Base-by-base conservation (phyloP, 2,113 vertebrate genomes). In the Boulengeromyrus knoepffleri region DNA sequence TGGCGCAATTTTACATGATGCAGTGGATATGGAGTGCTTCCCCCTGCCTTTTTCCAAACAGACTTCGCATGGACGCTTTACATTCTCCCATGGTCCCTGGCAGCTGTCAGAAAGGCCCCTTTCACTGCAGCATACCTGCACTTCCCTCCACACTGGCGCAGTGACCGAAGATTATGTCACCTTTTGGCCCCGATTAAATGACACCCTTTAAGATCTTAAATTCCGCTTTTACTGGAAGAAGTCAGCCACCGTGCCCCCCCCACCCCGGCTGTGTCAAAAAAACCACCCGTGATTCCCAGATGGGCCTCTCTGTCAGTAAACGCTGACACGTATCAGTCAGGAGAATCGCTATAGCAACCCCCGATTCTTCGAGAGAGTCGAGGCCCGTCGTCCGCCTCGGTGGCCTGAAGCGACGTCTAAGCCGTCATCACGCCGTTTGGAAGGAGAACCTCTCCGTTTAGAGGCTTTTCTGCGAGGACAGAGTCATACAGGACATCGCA, bases 21-120 rank as follows among this genome's bases (percentile, higher is more conserved):
- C 91, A 93, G 92, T 92, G 92, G 86, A 87, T 84, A 56, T 83
- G 62, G 91, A 91, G 92, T 83, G 53, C 80, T 89, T 42, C 52
- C 92, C 89, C 91, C 58, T 89, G 27, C 83, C 15, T 92, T 94
- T 94, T 93, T 93, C 94, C 92, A 89, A 88, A 93, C 92, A 90
- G 12, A 93, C 93, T 85, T 90, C 90, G 42, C 91, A 93, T 52
- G 10, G 88, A 89, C 91, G 92, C 90, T 93, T 91, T 90, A 93
- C 93, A 91, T 89, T 90, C 93, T 91, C 83, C 58, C 89, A 90
- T 90, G 62, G 27, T 86, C 52, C 24, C n/a, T 49, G 31, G n/a
- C 45, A 0, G 6, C 27, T 88, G 74, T 45, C 90, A 90, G 89
- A 93, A 91, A 90, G 85, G 47, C 24, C 27, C 92, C 90, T 91